Base-by-base conservation (phyloP, 2,888 invertebrate genomes). In the Dolichopus griseipennis region DNA sequence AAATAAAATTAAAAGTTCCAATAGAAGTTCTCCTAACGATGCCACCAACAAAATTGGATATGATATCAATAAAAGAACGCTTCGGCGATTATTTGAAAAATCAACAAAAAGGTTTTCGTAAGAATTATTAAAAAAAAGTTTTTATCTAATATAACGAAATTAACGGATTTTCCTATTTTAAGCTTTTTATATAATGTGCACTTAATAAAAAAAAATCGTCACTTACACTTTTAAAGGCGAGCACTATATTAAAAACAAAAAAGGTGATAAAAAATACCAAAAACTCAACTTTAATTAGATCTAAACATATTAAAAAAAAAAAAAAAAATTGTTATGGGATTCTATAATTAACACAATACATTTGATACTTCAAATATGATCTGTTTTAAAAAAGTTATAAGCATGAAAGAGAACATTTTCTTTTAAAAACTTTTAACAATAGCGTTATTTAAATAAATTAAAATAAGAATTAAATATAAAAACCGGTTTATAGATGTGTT, bases 181-280 rank as follows among this genome's bases (percentile, higher is more conserved):
- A 52, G 52, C 52, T 52, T 52, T 52, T 52, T 52, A 52, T 52
- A 52, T 18, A 52, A 52, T 52, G n/a, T 52, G 52, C 52, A 52
- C 52, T 18, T 18, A 52, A 18, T 52, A 18, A 52, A 52, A 18
- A 43, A 18, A 52, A 52, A 37, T 52, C n/a, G 52, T 52, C 52
- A 52, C 52, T n/a, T 18, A 52, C 52, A 52, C 52, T 4, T 18
- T 52, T 52, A n/a, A 15, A 52, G 52, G 2, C 52, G n/a, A 52
- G 52, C 52, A 52, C 52, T 52, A 15, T 52, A 52, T 52, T 18
- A 52, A 52, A 2, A 27, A 27, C 27, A 27, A 27, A 27, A 27
- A 15, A 52, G 18, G 52, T 52, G 52, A 52, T 12, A 52, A 2
- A 52, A 37, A 1, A 7, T 37, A 37, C 37, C 37, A 37, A 37